phyloP scores from a whole-genome alignment of 2,888 invertebrate species.

The Chrysomela aeneicollis region DNA sequence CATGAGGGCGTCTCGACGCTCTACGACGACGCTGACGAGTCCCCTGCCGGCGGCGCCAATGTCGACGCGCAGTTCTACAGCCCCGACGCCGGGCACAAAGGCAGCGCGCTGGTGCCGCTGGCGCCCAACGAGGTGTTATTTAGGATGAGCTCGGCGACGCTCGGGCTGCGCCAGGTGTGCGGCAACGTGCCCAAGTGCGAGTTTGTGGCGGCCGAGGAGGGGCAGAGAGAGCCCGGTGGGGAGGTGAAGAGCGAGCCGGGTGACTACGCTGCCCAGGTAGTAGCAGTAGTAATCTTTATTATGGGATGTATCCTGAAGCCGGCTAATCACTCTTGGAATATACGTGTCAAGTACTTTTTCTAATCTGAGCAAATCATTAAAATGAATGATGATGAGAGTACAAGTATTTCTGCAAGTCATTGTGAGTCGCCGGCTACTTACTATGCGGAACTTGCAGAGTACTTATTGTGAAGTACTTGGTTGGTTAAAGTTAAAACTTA shows the following conservation, averaged over 20 bases:
- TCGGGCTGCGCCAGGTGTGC: slow-evolving; percentile 55
- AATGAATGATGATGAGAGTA: too few relatives aligned
- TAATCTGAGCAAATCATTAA: too few relatives aligned
- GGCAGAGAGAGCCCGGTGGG: not conserved
- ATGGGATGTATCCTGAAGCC: too few relatives aligned
- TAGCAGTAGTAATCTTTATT: too few relatives aligned
- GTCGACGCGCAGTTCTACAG: slow-evolving; percentile 56
- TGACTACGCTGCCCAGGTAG: too few relatives aligned
- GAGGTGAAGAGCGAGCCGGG: slow-evolving; percentile 28
- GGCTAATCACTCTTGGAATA: too few relatives aligned
- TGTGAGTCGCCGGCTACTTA: too few relatives aligned
- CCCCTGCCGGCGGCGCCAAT: slow-evolving; percentile 36
- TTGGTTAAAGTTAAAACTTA: slow-evolving; percentile 16
- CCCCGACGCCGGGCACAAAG: slow-evolving; percentile 43
- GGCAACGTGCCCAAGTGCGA: slow-evolving; percentile 55
- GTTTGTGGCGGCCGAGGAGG: slow-evolving; percentile 48
- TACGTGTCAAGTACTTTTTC: too few relatives aligned
- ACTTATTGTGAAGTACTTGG: too few relatives aligned
- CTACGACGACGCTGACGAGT: slow-evolving; percentile 53
- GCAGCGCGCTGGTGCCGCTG: slow-evolving; percentile 49
- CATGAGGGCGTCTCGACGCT: slow-evolving; percentile 51
- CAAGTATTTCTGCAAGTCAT: too few relatives aligned
- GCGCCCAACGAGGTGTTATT: slow-evolving; percentile 52
- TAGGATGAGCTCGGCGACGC: slow-evolving; percentile 34
- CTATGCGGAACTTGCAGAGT: too few relatives aligned